Conservation (phyloP, 1,140 invertebrate genomes). For the Drosophila ironensis region DNA sequence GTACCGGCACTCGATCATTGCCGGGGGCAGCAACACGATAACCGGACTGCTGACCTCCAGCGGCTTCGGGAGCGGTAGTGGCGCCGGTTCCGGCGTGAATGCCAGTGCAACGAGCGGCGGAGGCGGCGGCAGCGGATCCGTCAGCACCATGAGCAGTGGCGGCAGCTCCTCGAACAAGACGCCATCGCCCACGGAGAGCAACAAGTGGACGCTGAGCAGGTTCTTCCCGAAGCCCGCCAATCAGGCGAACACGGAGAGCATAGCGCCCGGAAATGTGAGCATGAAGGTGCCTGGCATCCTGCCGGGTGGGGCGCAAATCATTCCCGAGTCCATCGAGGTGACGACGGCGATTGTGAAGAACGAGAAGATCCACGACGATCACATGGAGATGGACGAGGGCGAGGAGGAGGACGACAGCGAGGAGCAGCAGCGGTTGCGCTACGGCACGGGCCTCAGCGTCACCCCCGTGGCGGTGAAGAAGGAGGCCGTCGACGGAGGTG, state of each 20-base stretch:
- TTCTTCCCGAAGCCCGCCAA: constrained; percentile 70
- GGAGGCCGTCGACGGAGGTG: constrained; percentile 35
- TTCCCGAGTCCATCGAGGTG: constrained; percentile 73
- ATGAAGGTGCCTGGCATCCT: constrained; percentile 71
- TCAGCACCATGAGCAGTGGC: constrained; percentile 50
- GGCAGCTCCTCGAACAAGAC: constrained; percentile 77
- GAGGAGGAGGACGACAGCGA: constrained; percentile 47
- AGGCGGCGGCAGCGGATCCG: neutral
- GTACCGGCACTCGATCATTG: constrained; percentile 62
- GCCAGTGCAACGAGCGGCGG: neutral
- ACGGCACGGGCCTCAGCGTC: constrained; percentile 52
- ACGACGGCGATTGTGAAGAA: constrained; percentile 74
- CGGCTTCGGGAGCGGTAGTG: constrained; percentile 26
- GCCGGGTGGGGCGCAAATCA: constrained; percentile 73
- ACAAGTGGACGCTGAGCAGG: constrained; percentile 67
- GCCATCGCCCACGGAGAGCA: constrained; percentile 74
- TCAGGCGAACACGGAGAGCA: constrained; percentile 54
- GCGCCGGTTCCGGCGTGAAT: constrained; percentile 1
- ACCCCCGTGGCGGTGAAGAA: constrained; percentile 58
- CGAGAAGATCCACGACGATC: constrained; percentile 59
- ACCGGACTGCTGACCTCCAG: constrained; percentile 58
- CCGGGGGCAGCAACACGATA: constrained; percentile 63
- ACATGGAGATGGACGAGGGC: constrained; percentile 55
- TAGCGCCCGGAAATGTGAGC: constrained; percentile 61
- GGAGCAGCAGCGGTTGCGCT: constrained; percentile 51